These are phyloP conservation scores for Drosophila hamatofila DNA, from an alignment of 2,888 invertebrate genomes.

Conservation along the genomic window DNA sequence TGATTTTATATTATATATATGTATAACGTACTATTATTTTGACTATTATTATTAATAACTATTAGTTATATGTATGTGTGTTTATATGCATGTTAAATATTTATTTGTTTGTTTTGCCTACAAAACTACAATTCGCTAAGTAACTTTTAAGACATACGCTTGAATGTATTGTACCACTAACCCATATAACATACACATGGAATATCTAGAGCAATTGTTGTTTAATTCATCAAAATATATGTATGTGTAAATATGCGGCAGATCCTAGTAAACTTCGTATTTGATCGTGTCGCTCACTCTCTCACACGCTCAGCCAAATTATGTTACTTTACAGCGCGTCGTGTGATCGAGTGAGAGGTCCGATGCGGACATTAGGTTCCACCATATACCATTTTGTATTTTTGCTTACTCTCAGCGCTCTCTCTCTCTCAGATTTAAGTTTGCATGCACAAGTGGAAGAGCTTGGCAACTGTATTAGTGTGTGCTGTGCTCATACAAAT, in stretches of 20 bases:
- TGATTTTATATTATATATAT: slow-evolving; percentile 9
- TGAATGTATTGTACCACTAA: slow-evolving; percentile 27
- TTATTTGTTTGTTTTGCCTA: slow-evolving; percentile 43
- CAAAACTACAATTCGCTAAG: slow-evolving; percentile 54
- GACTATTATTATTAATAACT: slow-evolving; percentile 3
- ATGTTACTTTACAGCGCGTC: not conserved
- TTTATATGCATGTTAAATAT: slow-evolving; percentile 40
- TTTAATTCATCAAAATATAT: not conserved
- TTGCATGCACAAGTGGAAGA: not conserved
- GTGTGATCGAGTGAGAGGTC: not conserved
- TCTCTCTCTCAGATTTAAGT: not conserved
- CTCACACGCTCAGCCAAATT: not conserved
- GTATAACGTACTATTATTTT: slow-evolving; percentile 15
- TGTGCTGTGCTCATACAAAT: not conserved
- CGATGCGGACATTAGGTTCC: not conserved
- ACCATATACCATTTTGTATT: not conserved
- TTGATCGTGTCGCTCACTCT: not conserved
- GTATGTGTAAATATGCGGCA: not conserved
- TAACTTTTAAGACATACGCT: slow-evolving; percentile 51
- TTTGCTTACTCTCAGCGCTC: slow-evolving; percentile 1
- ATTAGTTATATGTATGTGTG: slow-evolving; percentile 19
- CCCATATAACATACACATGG: slow-evolving; percentile 8
- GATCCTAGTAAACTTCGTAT: not conserved
- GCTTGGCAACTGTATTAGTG: not conserved
- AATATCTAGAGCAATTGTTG: slow-evolving; percentile 7